Evolutionary conservation across 2,113 vertebrate genomes (phyloP).

Genomic region (Chloroceryle aenea): DNA sequence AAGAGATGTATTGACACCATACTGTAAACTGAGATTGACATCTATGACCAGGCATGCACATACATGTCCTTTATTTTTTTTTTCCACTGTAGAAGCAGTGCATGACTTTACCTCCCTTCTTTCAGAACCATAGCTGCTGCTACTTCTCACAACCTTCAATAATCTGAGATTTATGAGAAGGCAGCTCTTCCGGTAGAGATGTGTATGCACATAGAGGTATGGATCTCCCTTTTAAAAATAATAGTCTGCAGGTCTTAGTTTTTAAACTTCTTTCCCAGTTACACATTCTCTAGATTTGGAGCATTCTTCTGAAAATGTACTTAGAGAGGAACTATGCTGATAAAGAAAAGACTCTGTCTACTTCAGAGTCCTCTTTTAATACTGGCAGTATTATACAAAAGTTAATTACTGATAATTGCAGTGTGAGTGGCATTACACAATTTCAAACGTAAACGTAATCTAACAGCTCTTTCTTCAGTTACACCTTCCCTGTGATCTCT

Average conservation of each 20-base stretch:
- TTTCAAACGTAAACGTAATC: conserved; percentile 36
- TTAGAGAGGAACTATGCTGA: background rate
- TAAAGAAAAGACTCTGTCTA: background rate
- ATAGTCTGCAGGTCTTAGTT: background rate
- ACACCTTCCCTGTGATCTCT: conserved; percentile 40
- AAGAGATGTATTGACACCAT: conserved; percentile 8
- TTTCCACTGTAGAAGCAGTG: background rate
- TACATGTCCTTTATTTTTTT: conserved; percentile 2
- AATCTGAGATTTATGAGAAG: conserved; percentile 59
- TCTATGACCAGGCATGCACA: conserved; percentile 51
- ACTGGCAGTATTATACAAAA: background rate
- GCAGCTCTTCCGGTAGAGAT: conserved; percentile 38
- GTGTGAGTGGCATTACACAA: conserved; percentile 29
- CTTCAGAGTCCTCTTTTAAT: background rate
- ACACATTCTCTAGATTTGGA: background rate
- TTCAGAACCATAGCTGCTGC: background rate
- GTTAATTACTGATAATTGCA: conserved; percentile 56
- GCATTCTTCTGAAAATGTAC: background rate
- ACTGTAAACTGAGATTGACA: conserved; percentile 51
- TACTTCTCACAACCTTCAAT: conserved; percentile 28
- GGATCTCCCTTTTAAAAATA: background rate
- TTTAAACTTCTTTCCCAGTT: conserved; percentile 62
- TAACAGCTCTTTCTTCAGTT: conserved; percentile 39
- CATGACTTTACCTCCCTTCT: background rate
- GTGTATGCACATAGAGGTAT: background rate